Evolutionary conservation across 2,888 invertebrate genomes (phyloP).

Genomic region (Neoaliturus tenellus): DNA sequence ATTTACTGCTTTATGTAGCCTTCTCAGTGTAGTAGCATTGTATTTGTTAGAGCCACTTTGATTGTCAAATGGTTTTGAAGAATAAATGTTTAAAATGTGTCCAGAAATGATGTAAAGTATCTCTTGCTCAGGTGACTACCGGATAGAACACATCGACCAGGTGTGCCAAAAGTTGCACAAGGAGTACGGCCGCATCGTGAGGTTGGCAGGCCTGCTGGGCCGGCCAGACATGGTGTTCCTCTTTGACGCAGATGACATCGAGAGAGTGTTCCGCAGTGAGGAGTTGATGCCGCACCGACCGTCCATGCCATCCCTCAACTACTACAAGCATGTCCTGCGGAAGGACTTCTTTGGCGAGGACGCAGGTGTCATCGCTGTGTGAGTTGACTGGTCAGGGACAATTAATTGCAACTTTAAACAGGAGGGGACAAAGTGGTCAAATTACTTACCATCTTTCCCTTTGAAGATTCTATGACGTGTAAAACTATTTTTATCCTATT

Average conservation of each 20-base stretch:
- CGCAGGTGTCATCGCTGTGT: constrained; percentile 86
- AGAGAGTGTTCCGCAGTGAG: constrained; percentile 81
- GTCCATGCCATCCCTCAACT: constrained; percentile 85
- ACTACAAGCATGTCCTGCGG: constrained; percentile 82
- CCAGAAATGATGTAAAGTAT: constrained; percentile 4
- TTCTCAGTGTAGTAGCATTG: too few relatives aligned
- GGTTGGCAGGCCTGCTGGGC: constrained; percentile 80
- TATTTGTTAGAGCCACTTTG: too few relatives aligned
- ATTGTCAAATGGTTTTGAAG: too few relatives aligned
- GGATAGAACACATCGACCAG: constrained; percentile 81
- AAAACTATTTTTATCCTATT: too few relatives aligned
- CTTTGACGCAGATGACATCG: constrained; percentile 83
- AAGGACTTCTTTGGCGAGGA: constrained; percentile 82
- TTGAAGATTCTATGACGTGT: too few relatives aligned
- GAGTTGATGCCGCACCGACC: constrained; percentile 82
- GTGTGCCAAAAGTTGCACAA: constrained; percentile 77
- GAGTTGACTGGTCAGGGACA: constrained; percentile 70
- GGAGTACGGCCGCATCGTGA: constrained; percentile 81
- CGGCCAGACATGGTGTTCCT: constrained; percentile 85
- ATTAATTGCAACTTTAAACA: too few relatives aligned
- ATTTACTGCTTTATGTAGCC: too few relatives aligned
- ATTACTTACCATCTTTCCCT: too few relatives aligned
- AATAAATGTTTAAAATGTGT: too few relatives aligned
- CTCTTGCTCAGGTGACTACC: constrained; percentile 75
- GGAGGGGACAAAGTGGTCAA: too few relatives aligned